phyloP scores from a whole-genome alignment of 2,113 vertebrate genomes.

The Pleuronectes platessa region DNA sequence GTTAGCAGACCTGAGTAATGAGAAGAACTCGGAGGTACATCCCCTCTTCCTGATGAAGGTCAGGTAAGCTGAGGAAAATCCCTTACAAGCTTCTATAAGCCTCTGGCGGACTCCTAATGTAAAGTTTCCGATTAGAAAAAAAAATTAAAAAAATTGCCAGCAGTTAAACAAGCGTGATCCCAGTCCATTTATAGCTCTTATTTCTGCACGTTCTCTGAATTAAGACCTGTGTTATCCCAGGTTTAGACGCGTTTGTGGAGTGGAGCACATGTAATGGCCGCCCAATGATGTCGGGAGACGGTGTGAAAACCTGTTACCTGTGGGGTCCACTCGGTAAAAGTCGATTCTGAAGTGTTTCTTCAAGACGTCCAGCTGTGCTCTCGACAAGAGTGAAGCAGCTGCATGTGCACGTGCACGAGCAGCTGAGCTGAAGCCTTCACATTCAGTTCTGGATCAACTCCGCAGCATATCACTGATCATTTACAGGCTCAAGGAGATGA shows the following conservation, averaged over 20 bases:
- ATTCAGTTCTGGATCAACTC: neutral
- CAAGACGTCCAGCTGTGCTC: slow-evolving; percentile 32
- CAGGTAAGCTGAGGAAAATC: slow-evolving; percentile 26
- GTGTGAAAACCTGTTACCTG: slow-evolving; percentile 17
- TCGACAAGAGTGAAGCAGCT: neutral
- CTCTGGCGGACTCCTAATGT: neutral
- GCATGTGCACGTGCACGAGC: slow-evolving; percentile 2
- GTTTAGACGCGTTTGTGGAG: slow-evolving; percentile 16
- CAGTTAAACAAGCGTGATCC: neutral
- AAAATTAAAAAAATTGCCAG: neutral
- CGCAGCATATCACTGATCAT: slow-evolving; percentile 10
- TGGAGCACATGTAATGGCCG: slow-evolving; percentile 29
- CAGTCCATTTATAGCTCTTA: neutral
- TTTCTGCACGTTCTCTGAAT: slow-evolving; percentile 8
- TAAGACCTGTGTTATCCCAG: neutral
- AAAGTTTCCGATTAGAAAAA: slow-evolving; percentile 7
- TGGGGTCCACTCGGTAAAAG: neutral
- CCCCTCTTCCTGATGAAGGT: slow-evolving; percentile 18
- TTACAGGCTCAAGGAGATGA: neutral
- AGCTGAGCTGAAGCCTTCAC: slow-evolving; percentile 9
- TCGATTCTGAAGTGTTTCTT: slow-evolving; percentile 30
- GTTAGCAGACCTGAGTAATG: neutral
- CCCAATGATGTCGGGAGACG: neutral
- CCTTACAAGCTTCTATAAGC: neutral
- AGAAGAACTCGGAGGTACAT: neutral